Evolutionary conservation across 2,797 vertebrate species (phyloP).

Genomic region (Aldrovandia affinis): DNA sequence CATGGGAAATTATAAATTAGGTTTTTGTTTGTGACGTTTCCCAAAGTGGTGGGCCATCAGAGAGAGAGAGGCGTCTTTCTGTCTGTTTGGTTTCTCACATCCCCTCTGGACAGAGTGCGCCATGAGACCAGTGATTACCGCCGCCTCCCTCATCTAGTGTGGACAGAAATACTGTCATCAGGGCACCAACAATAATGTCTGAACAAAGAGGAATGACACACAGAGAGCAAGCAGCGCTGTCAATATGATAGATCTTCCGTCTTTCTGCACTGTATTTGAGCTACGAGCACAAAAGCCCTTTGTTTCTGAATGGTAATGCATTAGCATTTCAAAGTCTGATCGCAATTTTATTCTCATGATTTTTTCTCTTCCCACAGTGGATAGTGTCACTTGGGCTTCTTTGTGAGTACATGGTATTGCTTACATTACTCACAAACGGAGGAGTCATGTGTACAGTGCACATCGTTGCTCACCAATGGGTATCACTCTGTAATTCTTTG

Average conservation of each 20-base stretch:
- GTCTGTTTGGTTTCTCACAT: not conserved
- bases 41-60: not conserved
- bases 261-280: slow-evolving; percentile 68
- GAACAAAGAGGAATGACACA: slow-evolving; percentile 75
- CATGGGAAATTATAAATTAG: not conserved
- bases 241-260: slow-evolving; percentile 30
- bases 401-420: slow-evolving; percentile 36
- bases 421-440: slow-evolving; percentile 56
- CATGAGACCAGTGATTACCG: slow-evolving; percentile 53
- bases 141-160: slow-evolving; percentile 51
- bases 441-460: not conserved
- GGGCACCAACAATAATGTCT: slow-evolving; percentile 65
- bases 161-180: slow-evolving; percentile 68
- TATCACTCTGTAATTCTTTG: too few relatives aligned
- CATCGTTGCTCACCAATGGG: not conserved
- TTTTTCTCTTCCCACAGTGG: too few relatives aligned
- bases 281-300: slow-evolving; percentile 68
- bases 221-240: slow-evolving; percentile 72
- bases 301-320: slow-evolving; percentile 73
- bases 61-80: not conserved
- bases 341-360: too few relatives aligned
- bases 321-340: slow-evolving; percentile 72
- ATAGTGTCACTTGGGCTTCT: slow-evolving; percentile 54
- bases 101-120: too few relatives aligned
- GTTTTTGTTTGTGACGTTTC: not conserved